These are phyloP conservation scores for Smithornis capensis DNA, from an alignment of 2,113 vertebrate species.

Conservation along the genomic window DNA sequence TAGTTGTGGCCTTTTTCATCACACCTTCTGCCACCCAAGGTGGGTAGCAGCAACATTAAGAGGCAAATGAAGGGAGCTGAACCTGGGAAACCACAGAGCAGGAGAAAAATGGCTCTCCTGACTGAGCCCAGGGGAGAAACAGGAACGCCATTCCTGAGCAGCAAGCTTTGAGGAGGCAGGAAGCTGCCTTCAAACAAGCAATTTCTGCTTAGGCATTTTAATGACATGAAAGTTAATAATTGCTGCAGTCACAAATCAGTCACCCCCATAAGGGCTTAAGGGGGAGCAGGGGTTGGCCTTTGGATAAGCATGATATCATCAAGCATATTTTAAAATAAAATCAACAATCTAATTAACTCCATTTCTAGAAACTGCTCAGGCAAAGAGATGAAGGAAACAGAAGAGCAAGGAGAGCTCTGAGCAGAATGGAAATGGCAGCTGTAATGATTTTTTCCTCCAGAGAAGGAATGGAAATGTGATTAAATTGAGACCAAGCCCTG, in stretches of 20 bases:
- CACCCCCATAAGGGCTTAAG: not conserved
- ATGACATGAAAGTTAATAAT: not conserved
- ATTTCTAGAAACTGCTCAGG: not conserved
- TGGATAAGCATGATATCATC: not conserved
- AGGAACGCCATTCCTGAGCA: not conserved
- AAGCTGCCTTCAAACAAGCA: not conserved
- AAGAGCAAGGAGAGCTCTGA: not conserved
- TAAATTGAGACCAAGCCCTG: not conserved
- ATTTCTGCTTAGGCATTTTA: constrained; percentile 21
- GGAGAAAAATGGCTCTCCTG: not conserved
- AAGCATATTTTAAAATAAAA: constrained; percentile 4
- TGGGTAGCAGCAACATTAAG: fast-evolving
- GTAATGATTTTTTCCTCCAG: constrained; percentile 2
- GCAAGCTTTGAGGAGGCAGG: not conserved
- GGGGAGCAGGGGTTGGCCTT: not conserved
- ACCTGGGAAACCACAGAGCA: not conserved
- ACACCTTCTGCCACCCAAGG: not conserved
- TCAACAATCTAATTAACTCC: not conserved
- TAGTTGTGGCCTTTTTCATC: not conserved
- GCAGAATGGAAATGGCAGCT: not conserved
- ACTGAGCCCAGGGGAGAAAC: not conserved
- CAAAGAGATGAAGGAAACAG: not conserved
- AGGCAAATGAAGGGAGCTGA: not conserved
- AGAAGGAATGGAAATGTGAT: constrained; percentile 29
- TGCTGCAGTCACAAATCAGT: not conserved